Evolutionary conservation across 2,113 vertebrate species (phyloP), one percentile per base, ranked within the genome.

Genomic region (Synchiropus splendidus): DNA sequence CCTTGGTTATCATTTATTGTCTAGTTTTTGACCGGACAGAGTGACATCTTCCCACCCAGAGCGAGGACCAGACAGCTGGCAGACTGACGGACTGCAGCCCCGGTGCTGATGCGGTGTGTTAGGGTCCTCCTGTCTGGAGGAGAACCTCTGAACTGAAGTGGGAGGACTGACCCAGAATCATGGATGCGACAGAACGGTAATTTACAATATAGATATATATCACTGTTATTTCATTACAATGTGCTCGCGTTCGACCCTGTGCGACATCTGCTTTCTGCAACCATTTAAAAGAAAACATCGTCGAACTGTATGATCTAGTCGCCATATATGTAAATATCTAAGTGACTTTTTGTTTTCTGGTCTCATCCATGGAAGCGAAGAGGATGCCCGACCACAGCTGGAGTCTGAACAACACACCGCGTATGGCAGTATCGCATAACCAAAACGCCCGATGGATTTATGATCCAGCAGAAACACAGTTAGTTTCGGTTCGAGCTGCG

Each of bases 181-280:
- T 83, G 80, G 72, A 60, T 44, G 58, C 52, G 56, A 44, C 44
- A 35, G 43, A 64, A 16, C 57, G 80, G 80, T 83, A 79, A 48
- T 4, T 6, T 1, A 9, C 2, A 12, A 37, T 42, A 33, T 12
- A 2, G 1, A 12, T 18, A 32, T 9, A 36, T 56, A 16, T 31
- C 47, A 41, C 48, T 5, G 31, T 55, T 48, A 2, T 33, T 30
- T 37, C 33, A 6, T 5, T 47, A 30, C n/a, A 13, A 10, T 10
- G 12, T 15, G 6, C 16, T 16, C 2, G 13, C n/a, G 12, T 15
- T 5, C 15, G n/a, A 30, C 6, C 3, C 12, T 12, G 13, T 41
- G 41, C 2, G 47, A 16, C 52, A 61, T 53, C 42, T n/a, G n/a
- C n/a, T n/a, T n/a, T n/a, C n/a, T n/a, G n/a, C n/a, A n/a, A n/a